Evolutionary conservation across 92 coral and sea anemone species (phyloP), one percentile per base, ranked within the genome.

Genomic region (Porites lobata): DNA sequence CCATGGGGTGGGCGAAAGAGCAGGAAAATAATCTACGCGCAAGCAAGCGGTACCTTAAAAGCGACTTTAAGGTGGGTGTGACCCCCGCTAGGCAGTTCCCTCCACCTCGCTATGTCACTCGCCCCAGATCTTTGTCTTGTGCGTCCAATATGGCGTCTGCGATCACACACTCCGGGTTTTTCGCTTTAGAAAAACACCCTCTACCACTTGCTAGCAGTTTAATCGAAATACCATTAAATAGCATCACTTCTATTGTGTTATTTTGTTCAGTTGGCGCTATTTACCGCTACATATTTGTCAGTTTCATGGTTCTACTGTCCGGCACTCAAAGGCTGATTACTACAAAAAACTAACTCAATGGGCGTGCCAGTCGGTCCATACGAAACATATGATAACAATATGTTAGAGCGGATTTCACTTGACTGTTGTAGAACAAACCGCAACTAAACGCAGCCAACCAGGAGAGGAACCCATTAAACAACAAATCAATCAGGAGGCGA

Each of bases 241-340:
- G 22, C 22, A 21, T 21, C 22, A 21, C 22, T 21, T 21, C 22
- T 21, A 21, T 21, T 21, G 22, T 21, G 22, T 21, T 21, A 21
- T 21, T 21, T 21, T 21, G 22, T 21, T 21, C 22, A 21, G 22
- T 21, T 21, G 22, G 22, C 22, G 22, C 22, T 21, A 21, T 21
- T 21, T 21, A 21, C 22, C 22, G 22, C 22, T 21, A 21, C 22
- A 21, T 21, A 21, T 21, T 21, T 21, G 22, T 21, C 22, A 21
- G 22, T 21, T 21, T 21, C 22, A 21, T 21, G 22, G 22, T 75
- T 75, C 64, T 52, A 75, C 79, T 51, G 66, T 54, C 79, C 50
- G 65, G 79, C 79, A 75, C 79, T 75, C 79, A 53, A 75, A 75
- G 65, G 79, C 65, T 75, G 79, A 75, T 75, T 52, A 75, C 65